These are phyloP conservation scores for Orestias chungarensis DNA, from an alignment of 2,797 vertebrate genomes.

Conservation along the genomic window DNA sequence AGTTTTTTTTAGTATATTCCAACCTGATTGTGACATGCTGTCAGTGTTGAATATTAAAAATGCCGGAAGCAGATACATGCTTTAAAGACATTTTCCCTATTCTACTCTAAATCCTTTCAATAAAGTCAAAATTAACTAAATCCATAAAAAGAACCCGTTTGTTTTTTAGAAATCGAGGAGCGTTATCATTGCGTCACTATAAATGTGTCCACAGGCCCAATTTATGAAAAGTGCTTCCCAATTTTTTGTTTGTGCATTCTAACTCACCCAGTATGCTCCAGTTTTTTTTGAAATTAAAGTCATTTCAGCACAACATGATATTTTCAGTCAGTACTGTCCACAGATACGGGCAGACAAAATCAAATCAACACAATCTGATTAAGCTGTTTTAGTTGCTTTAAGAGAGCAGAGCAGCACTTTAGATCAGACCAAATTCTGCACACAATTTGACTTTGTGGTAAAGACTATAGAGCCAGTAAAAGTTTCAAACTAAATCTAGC, in stretches of 20 bases:
- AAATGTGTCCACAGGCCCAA: no score
- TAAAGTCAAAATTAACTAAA: neutral
- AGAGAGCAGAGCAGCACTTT: neutral
- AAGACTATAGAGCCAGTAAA: neutral
- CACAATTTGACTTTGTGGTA: neutral
- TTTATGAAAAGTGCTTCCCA: no score
- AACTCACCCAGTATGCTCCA: neutral
- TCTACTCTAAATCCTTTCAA: neutral
- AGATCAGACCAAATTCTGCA: neutral
- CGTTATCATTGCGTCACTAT: no score
- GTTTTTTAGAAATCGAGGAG: neutral
- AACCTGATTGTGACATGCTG: neutral
- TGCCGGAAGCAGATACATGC: neutral
- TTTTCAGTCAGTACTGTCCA: neutral
- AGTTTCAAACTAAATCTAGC: neutral
- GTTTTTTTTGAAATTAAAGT: neutral
- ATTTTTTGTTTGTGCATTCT: neutral
- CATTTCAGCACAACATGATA: neutral
- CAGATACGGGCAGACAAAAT: neutral
- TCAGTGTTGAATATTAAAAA: neutral
- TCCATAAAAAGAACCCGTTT: neutral
- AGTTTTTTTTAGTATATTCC: neutral
- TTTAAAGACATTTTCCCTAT: neutral
- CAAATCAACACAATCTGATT: neutral
- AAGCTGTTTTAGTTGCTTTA: neutral